These are phyloP conservation scores for Pangasius krempfi DNA, from an alignment of 2,797 vertebrate genomes.

Conservation along the genomic window DNA sequence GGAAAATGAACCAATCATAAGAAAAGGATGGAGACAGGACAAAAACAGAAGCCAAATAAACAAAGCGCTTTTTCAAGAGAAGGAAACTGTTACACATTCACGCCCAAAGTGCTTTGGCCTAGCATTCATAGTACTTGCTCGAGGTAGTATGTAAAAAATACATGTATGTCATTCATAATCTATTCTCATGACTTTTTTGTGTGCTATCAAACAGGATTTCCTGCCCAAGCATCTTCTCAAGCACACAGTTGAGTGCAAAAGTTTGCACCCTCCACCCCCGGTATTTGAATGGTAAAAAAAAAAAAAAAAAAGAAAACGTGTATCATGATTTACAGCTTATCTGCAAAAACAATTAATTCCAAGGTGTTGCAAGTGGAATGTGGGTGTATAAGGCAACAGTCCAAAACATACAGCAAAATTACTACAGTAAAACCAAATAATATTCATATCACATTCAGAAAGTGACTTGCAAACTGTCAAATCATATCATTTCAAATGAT, in stretches of 20 bases:
- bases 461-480: not conserved
- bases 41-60: not conserved
- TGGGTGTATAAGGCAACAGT: not conserved
- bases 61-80: not conserved
- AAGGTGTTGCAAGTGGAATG: not conserved
- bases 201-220: slow-evolving; percentile 17
- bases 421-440: not conserved
- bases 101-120: not conserved
- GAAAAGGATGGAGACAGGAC: not conserved
- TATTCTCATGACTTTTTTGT: not conserved
- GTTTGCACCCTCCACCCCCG: not conserved
- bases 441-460: not conserved
- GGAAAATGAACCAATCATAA: not conserved
- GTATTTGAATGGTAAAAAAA: not conserved
- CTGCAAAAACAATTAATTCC: not conserved
- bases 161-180: not conserved
- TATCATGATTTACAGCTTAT: not conserved
- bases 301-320: not conserved
- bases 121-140: not conserved
- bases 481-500: not conserved
- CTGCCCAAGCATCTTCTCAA: not conserved
- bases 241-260: not conserved
- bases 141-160: not conserved
- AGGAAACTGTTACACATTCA: not conserved
- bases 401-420: not conserved